Evolutionary conservation across 2,113 vertebrate genomes (phyloP), one percentile per base, ranked within the genome.

Genomic region (Aspidoscelis tigris): DNA sequence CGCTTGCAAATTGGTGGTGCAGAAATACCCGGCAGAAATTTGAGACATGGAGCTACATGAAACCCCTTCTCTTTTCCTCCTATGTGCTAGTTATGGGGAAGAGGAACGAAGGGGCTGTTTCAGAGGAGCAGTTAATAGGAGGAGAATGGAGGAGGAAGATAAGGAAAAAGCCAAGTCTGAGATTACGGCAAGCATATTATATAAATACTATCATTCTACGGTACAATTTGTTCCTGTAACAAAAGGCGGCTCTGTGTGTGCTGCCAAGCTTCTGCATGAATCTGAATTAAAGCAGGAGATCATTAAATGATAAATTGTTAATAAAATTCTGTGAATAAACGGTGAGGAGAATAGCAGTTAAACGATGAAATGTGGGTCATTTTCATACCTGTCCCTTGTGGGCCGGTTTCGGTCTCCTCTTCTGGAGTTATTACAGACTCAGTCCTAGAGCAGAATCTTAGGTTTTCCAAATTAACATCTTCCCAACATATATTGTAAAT

Each of bases 281-380:
- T 61, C 12, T 58, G 83, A 71, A 78, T 84, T 78, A 68, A 78
- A 78, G 53, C 7, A 53, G 68, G 55, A 64, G 83, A 72, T 78
- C 14, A 24, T 26, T 21, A 39, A 70, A 84, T 61, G 66, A 84
- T 77, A 71, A 68, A 41, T 16, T 3, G 44, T 69, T 76, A 68
- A 78, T 77, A 84, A 71, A 78, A 78, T 14, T 26, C 26, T 55
- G 65, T 78, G 39, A 44, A 22, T 61, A 58, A 71, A 33, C 65
- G 4, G 43, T 16, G 21, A 2, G 14, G 53, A 5, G 4, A 44
- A 68, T 7, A 5, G 21, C 22, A 73, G 7, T 70, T 20, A 69
- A 20, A 5, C n/a, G 3, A 66, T 18, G 47, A n/a, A 55, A 11
- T 41, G 22, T 7, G 21, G 65, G 47, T 47, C 24, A 20, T 41